phyloP scores from a whole-genome alignment of 2,888 invertebrate genomes.

The Seladonia tumulorum region DNA sequence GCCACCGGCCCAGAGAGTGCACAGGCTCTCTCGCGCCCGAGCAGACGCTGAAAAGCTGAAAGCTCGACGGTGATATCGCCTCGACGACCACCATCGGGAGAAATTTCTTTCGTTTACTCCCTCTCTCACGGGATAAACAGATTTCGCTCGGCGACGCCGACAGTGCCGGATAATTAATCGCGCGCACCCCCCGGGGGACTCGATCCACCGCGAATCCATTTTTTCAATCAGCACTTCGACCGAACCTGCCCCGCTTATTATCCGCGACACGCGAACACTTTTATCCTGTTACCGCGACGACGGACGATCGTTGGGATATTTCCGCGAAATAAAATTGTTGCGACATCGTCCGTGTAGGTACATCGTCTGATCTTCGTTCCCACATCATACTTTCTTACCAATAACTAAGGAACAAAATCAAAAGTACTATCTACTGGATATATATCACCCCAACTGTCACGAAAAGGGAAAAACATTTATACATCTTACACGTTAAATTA shows the following conservation, averaged over 20 bases:
- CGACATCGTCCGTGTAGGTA: too few species aligned
- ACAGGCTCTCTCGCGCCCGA: not conserved
- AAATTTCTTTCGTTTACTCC: conserved; percentile 5
- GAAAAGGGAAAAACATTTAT: too few species aligned
- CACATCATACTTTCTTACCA: too few species aligned
- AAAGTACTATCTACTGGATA: not conserved
- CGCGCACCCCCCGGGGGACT: not conserved
- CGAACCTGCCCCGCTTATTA: not conserved
- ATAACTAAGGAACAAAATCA: not conserved
- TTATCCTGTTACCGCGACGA: not conserved
- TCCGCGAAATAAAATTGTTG: too few species aligned
- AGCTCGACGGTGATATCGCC: conserved; percentile 27
- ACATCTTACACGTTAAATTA: too few species aligned
- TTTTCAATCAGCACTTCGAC: not conserved
- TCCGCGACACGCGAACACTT: not conserved
- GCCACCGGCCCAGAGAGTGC: not conserved
- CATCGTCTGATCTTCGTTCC: too few species aligned
- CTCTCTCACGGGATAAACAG: not conserved
- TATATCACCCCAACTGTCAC: too few species aligned
- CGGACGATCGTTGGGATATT: not conserved
- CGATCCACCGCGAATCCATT: not conserved
- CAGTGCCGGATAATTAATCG: not conserved
- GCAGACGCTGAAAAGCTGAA: conserved; percentile 20
- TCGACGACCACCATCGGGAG: not conserved
- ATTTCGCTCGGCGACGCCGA: not conserved